A percentile compares a stretch with the other conserved stretches of the same genome.
phyloP scores from a whole-genome alignment of 2,113 vertebrate genomes.

The Mionectes macconnelli region DNA sequence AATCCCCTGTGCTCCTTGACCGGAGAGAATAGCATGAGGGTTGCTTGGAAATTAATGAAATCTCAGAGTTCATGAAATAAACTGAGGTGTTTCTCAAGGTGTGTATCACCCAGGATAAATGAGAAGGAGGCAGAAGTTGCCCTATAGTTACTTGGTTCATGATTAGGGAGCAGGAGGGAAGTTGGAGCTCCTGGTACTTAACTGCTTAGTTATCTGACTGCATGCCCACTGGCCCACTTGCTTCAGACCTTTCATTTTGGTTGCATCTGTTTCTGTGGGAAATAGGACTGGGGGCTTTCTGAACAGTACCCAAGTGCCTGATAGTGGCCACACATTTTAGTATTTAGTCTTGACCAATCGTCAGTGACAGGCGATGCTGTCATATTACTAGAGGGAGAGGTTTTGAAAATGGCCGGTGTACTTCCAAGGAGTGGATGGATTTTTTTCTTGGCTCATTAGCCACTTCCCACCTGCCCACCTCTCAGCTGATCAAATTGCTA shows the following conservation, averaged over 20 bases:
- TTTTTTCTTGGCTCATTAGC: neutral
- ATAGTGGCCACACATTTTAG: neutral
- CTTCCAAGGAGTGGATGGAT: neutral
- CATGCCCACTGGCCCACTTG: neutral
- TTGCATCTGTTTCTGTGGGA: neutral
- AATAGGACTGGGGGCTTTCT: neutral
- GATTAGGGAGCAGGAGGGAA: neutral
- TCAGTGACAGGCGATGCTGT: neutral
- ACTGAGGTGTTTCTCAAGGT: neutral
- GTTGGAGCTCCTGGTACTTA: neutral
- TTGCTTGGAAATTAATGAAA: neutral
- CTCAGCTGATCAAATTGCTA: neutral
- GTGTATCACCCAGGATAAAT: neutral
- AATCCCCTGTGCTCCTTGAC: neutral
- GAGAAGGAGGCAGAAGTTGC: neutral
- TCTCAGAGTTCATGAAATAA: neutral
- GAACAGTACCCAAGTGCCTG: neutral
- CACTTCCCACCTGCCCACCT: neutral
- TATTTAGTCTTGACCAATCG: fast-evolving
- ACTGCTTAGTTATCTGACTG: neutral
- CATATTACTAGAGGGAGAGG: neutral
- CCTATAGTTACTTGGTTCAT: neutral
- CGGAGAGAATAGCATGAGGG: neutral
- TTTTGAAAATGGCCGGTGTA: neutral
- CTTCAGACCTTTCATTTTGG: neutral